Conservation (phyloP, 2,888 invertebrate species). For the Teleiodes luculella region DNA sequence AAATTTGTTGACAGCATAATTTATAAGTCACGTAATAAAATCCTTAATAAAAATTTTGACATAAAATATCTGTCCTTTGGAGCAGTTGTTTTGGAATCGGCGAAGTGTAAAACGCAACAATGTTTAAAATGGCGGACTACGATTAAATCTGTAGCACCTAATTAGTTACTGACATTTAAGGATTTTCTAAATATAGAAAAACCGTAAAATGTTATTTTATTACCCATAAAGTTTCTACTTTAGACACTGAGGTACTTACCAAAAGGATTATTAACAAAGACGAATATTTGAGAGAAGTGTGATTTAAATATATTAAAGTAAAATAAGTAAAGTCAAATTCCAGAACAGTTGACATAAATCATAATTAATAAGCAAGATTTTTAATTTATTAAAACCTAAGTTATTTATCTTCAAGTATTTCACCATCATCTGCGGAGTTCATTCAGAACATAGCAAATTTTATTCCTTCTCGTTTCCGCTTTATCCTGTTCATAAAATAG, state of each 20-base stretch:
- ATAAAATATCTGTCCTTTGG: constrained; percentile 26
- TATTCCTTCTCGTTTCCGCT: neutral
- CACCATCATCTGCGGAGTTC: neutral
- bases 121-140: constrained; percentile 4
- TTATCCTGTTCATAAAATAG: neutral
- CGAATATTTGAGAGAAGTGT: too few species aligned
- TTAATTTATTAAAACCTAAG: neutral
- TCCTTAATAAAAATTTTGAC: constrained; percentile 27
- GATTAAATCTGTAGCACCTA: constrained; percentile 6
- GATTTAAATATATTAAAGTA: too few species aligned
- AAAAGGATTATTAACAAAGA: too few species aligned
- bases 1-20: constrained; percentile 30
- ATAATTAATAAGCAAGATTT: too few species aligned
- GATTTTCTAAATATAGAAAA: neutral
- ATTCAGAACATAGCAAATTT: neutral
- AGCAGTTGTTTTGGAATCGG: constrained; percentile 16
- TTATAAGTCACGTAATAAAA: constrained; percentile 29
- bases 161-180: constrained; percentile 6
- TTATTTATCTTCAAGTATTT: neutral
- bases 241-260: too few species aligned
- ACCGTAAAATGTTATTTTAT: too few species aligned
- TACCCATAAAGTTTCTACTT: too few species aligned
- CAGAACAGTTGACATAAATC: too few species aligned
- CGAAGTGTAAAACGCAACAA: constrained; percentile 19
- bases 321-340: too few species aligned